These are phyloP conservation scores for Orientallactaga bullata DNA, from an alignment of 2,113 vertebrate genomes.

Conservation along the genomic window DNA sequence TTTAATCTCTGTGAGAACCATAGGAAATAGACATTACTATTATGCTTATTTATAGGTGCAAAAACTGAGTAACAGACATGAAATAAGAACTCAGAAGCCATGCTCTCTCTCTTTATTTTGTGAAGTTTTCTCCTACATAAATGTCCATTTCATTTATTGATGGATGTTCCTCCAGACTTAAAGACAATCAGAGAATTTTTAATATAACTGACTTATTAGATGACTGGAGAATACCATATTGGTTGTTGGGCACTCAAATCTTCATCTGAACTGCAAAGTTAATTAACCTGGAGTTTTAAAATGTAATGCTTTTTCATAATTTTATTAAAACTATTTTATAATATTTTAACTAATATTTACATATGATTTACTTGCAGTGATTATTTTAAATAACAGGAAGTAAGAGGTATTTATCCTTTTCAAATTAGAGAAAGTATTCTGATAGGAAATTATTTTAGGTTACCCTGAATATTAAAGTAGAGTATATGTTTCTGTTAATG, in stretches of 20 bases:
- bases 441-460: constrained; percentile 39
- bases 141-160: background rate
- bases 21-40: background rate
- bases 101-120: background rate
- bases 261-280: background rate
- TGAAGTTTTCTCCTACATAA: background rate
- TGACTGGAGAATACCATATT: background rate
- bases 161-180: background rate
- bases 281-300: constrained; percentile 2
- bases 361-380: background rate
- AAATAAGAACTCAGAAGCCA: background rate
- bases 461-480: constrained; percentile 5
- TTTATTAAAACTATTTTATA: background rate
- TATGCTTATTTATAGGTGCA: background rate
- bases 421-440: constrained; percentile 28
- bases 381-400: background rate
- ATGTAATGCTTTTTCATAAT: background rate
- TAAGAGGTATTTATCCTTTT: constrained; percentile 20
- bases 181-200: background rate
- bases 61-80: background rate
- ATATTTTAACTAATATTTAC: background rate
- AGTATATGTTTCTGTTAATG: constrained; percentile 41
- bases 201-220: background rate
- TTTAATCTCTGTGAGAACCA: background rate
- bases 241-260: background rate